Percentiles rank a stretch among this genome's conserved stretches.
These are phyloP conservation scores for Actinia equina DNA, from an alignment of 64 coral and sea anemone species.

Conservation along the genomic window DNA sequence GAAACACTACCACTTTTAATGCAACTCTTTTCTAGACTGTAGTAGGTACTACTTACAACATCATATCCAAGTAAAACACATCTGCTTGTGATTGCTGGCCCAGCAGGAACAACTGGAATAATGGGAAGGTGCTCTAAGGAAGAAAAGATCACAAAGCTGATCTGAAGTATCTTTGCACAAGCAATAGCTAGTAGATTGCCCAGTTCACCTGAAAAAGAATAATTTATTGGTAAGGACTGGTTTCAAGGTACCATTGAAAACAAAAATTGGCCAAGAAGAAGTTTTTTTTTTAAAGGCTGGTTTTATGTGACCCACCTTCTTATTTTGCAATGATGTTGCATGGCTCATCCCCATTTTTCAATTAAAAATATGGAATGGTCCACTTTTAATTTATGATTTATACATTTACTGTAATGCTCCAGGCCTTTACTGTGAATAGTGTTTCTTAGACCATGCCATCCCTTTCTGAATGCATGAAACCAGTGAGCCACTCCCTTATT, in stretches of 20 bases:
- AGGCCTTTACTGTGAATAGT: no score
- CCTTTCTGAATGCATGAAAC: no score
- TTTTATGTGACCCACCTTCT: no score
- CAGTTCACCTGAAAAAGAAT: conserved; percentile 41
- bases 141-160: conserved; percentile 39
- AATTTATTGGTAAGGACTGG: not conserved
- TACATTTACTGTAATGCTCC: no score
- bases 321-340: no score
- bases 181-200: conserved; percentile 52
- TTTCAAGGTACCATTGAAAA: not conserved
- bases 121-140: conserved; percentile 48
- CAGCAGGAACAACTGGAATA: conserved; percentile 43
- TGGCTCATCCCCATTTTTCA: no score
- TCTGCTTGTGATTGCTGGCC: conserved; percentile 31
- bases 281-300: not conserved
- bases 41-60: conserved; percentile 20
- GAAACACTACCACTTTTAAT: not conserved
- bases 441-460: no score
- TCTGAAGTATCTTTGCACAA: conserved; percentile 22
- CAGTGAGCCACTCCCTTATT: no score
- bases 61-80: conserved; percentile 48
- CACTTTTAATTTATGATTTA: no score
- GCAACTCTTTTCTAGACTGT: not conserved
- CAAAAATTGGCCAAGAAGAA: not conserved
- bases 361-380: no score